Evolutionary conservation across 2,888 invertebrate genomes (phyloP), one percentile per base, ranked within the genome.

Genomic region (Plagiodera versicolora): DNA sequence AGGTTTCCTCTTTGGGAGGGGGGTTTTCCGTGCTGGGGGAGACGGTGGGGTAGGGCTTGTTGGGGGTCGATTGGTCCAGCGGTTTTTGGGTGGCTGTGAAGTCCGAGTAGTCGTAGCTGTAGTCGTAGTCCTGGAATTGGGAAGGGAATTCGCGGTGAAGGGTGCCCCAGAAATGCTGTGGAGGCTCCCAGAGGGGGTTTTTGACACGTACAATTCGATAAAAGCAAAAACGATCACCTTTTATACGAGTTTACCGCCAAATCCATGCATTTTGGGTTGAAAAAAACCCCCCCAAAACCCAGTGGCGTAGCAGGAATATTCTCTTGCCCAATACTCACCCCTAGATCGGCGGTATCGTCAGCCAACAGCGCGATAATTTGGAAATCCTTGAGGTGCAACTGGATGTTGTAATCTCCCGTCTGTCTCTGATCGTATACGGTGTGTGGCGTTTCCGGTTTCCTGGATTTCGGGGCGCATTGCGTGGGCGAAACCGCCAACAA

Each of bases 351-450:
- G 2, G 84, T 80, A 39, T 84, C 83, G 39, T 86, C 85, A 69
- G 86, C 85, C 65, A 89, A 74, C 32, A 90, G 75, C 6, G 89
- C 90, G 70, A 92, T 83, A 70, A 92, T 85, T 73, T 89, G 86
- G 65, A 92, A 83, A 79, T 92, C 89, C 80, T 91, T 92, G 66
- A 92, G 81, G 78, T 89, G 89, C 65, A 93, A 83, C 75, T 90
- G 90, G 67, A 93, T 87, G 79, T 93, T 93, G 68, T 89, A 83
- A 70, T 90, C 88, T 17, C 92, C 92, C 2, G 85, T 86, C 81
- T 93, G 92, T 47, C 89, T 85, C 78, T 92, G 91, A 78, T 92
- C 91, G 78, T 81, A 84, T 58, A 74, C 77, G 47, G 73, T 72
- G 6, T 74, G 69, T 0, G 72, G 70, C 30, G 45, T 47, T 28